A percentile compares a stretch with the other conserved stretches of the same genome.
phyloP scores from a whole-genome alignment of 1,140 invertebrate genomes.

The Oscheius sp. region DNA sequence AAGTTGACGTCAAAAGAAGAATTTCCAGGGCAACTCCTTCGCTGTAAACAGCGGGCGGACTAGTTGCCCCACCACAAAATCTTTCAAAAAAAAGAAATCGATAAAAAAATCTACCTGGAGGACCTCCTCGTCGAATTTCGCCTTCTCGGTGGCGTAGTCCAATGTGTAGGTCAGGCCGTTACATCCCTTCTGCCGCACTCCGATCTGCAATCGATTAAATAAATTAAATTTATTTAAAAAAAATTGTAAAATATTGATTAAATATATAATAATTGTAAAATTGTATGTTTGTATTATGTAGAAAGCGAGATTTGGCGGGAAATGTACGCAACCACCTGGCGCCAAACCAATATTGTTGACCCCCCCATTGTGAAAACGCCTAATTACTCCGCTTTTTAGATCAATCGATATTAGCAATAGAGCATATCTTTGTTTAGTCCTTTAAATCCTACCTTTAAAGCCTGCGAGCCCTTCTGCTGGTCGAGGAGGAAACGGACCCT shows the following conservation, averaged over 20 bases:
- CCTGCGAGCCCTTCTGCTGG: slow-evolving; percentile 46
- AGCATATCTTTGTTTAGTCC: background rate
- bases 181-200: slow-evolving; percentile 91
- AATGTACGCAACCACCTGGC: no score
- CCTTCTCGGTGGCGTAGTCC: slow-evolving; percentile 86
- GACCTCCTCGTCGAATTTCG: slow-evolving; percentile 94
- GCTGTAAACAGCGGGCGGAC: no score
- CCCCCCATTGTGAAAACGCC: no score
- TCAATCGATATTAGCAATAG: background rate
- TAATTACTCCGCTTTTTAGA: background rate
- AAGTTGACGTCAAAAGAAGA: slow-evolving; percentile 1
- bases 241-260: background rate
- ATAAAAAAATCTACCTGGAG: slow-evolving; percentile 63
- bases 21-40: slow-evolving; percentile 30
- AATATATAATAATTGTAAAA: slow-evolving; percentile 18
- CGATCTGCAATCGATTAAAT: slow-evolving; percentile 69
- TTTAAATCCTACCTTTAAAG: slow-evolving; percentile 49
- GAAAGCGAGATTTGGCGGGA: background rate
- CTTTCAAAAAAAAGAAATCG: no score
- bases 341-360: no score
- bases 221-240: slow-evolving; percentile 21
- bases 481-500: slow-evolving; percentile 48
- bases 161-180: slow-evolving; percentile 96
- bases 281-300: slow-evolving; percentile 6
- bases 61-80: no score